Percentiles rank a stretch among this genome's conserved stretches.
Evolutionary conservation across 2,888 invertebrate genomes (phyloP).

Genomic region (Lasiommata megera): DNA sequence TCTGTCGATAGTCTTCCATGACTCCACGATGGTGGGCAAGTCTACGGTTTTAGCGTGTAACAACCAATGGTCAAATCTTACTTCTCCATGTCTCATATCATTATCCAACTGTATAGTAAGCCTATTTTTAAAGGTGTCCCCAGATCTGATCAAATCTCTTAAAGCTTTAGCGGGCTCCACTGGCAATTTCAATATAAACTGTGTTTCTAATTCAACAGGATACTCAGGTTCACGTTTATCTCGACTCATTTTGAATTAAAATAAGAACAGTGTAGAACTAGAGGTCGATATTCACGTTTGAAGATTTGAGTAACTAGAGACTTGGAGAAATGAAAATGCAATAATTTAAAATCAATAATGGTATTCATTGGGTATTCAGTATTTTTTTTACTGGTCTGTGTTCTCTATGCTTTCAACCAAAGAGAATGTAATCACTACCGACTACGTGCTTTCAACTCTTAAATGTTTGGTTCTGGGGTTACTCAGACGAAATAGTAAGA

Average conservation of each 20-base stretch:
- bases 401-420: no score
- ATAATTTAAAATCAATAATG: no score
- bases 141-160: conserved; percentile 87
- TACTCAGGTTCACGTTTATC: conserved; percentile 68
- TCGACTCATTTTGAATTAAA: conserved; percentile 48
- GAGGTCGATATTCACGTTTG: no score
- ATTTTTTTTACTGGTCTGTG: no score
- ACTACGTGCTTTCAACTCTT: no score
- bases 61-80: conserved; percentile 93
- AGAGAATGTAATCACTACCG: no score
- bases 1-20: conserved; percentile 96
- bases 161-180: conserved; percentile 88
- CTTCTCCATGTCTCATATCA: conserved; percentile 94
- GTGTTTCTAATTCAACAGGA: conserved; percentile 89
- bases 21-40: conserved; percentile 95
- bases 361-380: no score
- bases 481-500: no score
- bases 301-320: no score
- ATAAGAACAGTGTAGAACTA: no score
- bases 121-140: conserved; percentile 91
- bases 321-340: no score
- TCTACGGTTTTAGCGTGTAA: conserved; percentile 95
- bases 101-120: conserved; percentile 92
- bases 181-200: conserved; percentile 90
- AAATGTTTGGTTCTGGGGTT: no score